phyloP scores from a whole-genome alignment of 53 echinoderm and acorn worm genomes.

The Holothuria leucospilota region DNA sequence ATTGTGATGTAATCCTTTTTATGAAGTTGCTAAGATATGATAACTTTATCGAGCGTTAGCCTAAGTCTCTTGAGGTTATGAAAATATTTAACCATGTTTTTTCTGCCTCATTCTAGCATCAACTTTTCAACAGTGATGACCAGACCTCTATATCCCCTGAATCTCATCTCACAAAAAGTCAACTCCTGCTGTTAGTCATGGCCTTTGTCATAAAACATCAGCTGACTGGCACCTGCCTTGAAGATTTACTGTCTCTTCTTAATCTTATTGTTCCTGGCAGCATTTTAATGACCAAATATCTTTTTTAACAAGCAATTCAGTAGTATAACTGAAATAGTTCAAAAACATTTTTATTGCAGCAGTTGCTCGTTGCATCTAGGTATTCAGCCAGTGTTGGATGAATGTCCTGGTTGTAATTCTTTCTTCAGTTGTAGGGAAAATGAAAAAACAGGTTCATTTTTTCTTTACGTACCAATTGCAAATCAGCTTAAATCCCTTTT shows the following conservation, averaged over 20 bases:
- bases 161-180: not conserved
- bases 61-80: too few relatives aligned
- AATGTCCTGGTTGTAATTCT: slow-evolving; percentile 10
- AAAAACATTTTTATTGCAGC: slow-evolving; percentile 25
- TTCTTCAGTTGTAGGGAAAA: not conserved
- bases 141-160: too few relatives aligned
- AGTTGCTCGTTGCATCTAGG: not conserved
- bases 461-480: slow-evolving; percentile 9
- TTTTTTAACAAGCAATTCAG: slow-evolving; percentile 9
- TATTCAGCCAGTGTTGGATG: not conserved
- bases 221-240: slow-evolving; percentile 23
- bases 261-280: too few relatives aligned
- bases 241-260: slow-evolving; percentile 2
- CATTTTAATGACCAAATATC: slow-evolving; percentile 5
- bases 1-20: too few relatives aligned
- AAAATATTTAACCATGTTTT: too few relatives aligned
- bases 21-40: too few relatives aligned
- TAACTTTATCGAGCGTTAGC: too few relatives aligned
- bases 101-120: too few relatives aligned
- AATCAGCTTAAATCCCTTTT: slow-evolving; percentile 20
- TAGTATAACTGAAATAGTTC: not conserved
- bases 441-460: not conserved
- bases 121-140: too few relatives aligned
- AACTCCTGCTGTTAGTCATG: too few relatives aligned
- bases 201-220: slow-evolving; percentile 9